phyloP scores from a whole-genome alignment of 2,888 invertebrate genomes.

The Drosophila prolongata region DNA sequence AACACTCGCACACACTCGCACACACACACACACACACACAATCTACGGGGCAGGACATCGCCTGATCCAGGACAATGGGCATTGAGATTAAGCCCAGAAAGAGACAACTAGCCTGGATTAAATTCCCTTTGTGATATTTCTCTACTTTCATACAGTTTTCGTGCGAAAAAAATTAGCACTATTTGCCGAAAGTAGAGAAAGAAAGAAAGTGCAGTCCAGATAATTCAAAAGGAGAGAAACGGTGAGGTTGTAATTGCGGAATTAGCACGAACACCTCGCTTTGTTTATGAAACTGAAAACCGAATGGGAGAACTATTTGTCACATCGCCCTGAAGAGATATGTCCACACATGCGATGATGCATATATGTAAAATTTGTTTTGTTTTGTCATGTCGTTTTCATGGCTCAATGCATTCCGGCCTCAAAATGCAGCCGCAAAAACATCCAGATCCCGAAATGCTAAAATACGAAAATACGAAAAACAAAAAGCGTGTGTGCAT shows the following conservation, averaged over 20 bases:
- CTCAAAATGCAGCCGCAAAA: slow-evolving; percentile 61
- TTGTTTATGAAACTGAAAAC: slow-evolving; percentile 65
- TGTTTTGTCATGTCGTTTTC: slow-evolving; percentile 82
- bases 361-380: slow-evolving; percentile 60
- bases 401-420: slow-evolving; percentile 74
- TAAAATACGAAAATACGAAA: slow-evolving; percentile 11
- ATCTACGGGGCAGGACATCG: slow-evolving; percentile 14
- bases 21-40: not conserved
- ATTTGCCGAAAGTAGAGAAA: slow-evolving; percentile 13
- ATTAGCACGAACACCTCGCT: slow-evolving; percentile 74
- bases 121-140: slow-evolving; percentile 30
- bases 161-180: slow-evolving; percentile 70
- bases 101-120: slow-evolving; percentile 30
- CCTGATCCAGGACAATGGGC: slow-evolving; percentile 47
- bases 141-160: slow-evolving; percentile 36
- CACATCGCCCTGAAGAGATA: slow-evolving; percentile 38
- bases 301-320: slow-evolving; percentile 57
- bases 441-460: slow-evolving; percentile 20
- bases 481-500: slow-evolving; percentile 9
- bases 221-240: not conserved
- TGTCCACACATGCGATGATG: not conserved
- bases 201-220: slow-evolving; percentile 8
- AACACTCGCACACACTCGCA: slow-evolving; percentile 16
- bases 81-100: slow-evolving; percentile 41
- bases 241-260: slow-evolving; percentile 65